Evolutionary conservation across 2,797 vertebrate genomes (phyloP), one percentile per base, ranked within the genome.

Genomic region (Lepus townsendii): DNA sequence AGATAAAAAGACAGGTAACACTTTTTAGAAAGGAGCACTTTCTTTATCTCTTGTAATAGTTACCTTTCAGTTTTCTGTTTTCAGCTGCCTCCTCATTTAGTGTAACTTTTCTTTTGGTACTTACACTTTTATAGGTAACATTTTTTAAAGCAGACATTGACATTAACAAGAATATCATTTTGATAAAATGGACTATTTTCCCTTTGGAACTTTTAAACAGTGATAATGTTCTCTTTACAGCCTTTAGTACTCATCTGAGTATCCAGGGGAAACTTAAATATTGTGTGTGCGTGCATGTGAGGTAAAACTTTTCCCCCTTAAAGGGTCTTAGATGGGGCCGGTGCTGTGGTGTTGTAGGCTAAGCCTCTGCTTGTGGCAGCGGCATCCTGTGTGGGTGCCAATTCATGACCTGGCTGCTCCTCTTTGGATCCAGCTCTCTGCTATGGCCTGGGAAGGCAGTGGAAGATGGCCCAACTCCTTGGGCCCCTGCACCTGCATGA

Each of bases 101-200:
- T 57, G 26, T 72, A 26, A 78, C 10, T 83, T 90, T 94, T 75
- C 8, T 26, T 38, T 94, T 80, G 87, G 47, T n/a, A 47, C 10
- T 47, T 72, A 47, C 0, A 42, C 35, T 35, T 35, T 35, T n/a
- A 8, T 2, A 20, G 3, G 52, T 60, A 16, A 7, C 38, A 22
- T 60, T 50, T 52, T 60, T 89, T 82, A 62, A 78, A 77, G 13
- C 22, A 63, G 50, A 77, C 24, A 63, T 77, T 76, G 12, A 30
- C 42, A 16, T 63, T 76, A 89, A 22, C 52, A 85, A 47, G 54
- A 35, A 83, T 52, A 30, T 16, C 42, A 79, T 96, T 65, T 50
- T 83, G 7, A 52, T 63, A 47, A 88, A 77, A 62, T 42, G 20
- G n/a, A 54, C 19, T 57, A 27, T 1, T 35, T 7, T 88, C 19